phyloP scores from a whole-genome alignment of 1,140 invertebrate species.

The Hycleus cichorii region DNA sequence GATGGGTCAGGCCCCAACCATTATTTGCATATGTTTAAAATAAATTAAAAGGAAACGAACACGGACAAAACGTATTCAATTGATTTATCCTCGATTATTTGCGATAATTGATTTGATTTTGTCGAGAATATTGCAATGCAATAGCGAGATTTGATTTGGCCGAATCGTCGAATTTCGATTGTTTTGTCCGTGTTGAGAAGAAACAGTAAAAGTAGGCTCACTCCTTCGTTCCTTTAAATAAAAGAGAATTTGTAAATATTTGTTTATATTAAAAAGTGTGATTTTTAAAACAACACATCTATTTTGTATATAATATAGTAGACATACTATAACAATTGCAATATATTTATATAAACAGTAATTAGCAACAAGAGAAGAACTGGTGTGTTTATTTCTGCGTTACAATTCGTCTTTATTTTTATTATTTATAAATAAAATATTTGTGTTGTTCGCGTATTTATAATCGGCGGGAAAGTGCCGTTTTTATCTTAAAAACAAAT shows the following conservation, averaged over 20 bases:
- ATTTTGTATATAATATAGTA: slow-evolving; percentile 15
- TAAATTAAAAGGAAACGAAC: slow-evolving; percentile 12
- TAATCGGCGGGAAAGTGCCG: neutral
- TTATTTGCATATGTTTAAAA: slow-evolving; percentile 19
- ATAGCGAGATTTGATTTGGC: slow-evolving; percentile 7
- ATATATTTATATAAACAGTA: slow-evolving; percentile 1
- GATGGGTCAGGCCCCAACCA: slow-evolving; percentile 35
- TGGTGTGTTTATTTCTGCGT: neutral
- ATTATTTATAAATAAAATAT: slow-evolving; percentile 13
- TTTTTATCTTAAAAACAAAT: neutral
- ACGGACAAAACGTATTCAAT: slow-evolving; percentile 24
- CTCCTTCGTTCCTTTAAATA: slow-evolving; percentile 27
- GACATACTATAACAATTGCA: slow-evolving; percentile 4
- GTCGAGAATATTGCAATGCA: slow-evolving; percentile 8
- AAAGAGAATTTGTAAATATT: slow-evolving; percentile 15
- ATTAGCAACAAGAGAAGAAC: neutral
- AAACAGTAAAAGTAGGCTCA: slow-evolving; percentile 28
- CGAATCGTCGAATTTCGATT: neutral
- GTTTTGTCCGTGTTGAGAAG: slow-evolving; percentile 25
- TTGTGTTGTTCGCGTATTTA: slow-evolving; percentile 13
- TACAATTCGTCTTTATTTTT: neutral
- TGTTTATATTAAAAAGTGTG: slow-evolving; percentile 7
- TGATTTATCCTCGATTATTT: slow-evolving; percentile 5
- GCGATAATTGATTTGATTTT: slow-evolving; percentile 8
- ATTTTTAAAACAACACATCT: slow-evolving; percentile 17